Conservation (phyloP, 2,888 invertebrate genomes). For the Idaea aversata region DNA sequence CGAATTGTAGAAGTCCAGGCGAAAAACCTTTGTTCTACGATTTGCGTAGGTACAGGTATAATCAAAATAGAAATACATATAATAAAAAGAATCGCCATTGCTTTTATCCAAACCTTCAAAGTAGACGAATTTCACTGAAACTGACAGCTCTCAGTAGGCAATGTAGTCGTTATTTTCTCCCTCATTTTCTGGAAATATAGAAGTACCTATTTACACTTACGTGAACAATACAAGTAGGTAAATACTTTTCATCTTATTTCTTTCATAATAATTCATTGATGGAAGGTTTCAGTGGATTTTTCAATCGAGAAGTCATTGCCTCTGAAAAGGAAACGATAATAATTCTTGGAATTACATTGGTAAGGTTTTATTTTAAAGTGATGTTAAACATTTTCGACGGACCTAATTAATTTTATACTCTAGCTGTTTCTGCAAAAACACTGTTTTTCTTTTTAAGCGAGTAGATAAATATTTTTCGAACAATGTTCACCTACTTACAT, state of each 20-base stretch:
- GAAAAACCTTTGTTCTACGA: background rate
- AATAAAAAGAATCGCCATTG: background rate
- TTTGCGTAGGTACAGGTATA: background rate
- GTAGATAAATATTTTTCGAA: background rate
- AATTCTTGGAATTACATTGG: background rate
- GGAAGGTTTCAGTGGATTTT: background rate
- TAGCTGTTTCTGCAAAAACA: background rate
- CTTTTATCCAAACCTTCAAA: background rate
- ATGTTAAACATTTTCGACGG: background rate
- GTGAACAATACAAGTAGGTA: background rate
- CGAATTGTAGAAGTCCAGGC: too few relatives aligned
- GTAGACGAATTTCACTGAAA: background rate
- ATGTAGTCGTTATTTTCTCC: background rate
- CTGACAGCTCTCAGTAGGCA: background rate
- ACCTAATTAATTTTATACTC: background rate
- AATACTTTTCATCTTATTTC: background rate
- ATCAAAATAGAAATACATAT: background rate
- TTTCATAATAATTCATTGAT: background rate
- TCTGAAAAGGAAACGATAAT: background rate
- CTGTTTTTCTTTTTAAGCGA: background rate
- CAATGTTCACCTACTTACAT: background rate
- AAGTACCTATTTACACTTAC: background rate
- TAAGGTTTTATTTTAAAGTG: background rate
- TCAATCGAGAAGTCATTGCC: background rate
- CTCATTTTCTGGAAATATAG: background rate